These are phyloP conservation scores for Nyleta sp. DNA, from an alignment of 2,888 invertebrate genomes.

Conservation along the genomic window DNA sequence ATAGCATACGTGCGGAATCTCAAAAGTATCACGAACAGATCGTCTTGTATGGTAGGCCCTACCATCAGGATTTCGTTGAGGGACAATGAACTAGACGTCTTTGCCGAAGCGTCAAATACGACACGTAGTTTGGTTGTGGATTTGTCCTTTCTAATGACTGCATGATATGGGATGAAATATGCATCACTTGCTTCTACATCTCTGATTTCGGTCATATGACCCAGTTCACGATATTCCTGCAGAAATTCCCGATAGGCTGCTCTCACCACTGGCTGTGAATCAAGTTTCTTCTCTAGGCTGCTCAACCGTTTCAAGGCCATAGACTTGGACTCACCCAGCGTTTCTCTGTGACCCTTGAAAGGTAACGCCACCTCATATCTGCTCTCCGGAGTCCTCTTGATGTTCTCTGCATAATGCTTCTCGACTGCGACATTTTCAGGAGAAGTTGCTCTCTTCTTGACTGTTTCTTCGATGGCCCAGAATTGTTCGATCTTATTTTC, in stretches of 20 bases:
- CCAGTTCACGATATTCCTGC: neutral
- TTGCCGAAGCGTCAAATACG: constrained; percentile 73
- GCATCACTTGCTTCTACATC: neutral
- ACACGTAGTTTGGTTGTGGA: constrained; percentile 62
- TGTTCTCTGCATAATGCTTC: constrained; percentile 19
- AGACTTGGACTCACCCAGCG: neutral
- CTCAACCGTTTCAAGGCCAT: constrained; percentile 5
- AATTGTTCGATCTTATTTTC: constrained; percentile 13
- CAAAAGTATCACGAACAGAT: constrained; percentile 65
- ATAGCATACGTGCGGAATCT: constrained; percentile 65
- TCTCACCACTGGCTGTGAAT: neutral
- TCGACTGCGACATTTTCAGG: constrained; percentile 34
- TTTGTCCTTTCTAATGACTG: neutral
- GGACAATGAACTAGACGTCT: constrained; percentile 64
- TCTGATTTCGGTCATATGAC: neutral
- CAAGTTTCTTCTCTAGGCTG: neutral
- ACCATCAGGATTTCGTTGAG: constrained; percentile 69
- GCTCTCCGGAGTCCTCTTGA: neutral
- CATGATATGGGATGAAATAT: constrained; percentile 4
- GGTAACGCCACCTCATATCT: constrained; percentile 23
- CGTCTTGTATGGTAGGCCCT: constrained; percentile 69
- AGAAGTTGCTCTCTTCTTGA: neutral
- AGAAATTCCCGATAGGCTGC: neutral
- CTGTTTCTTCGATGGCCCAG: constrained; percentile 34
- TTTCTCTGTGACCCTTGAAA: neutral